These are phyloP conservation scores for Allenopithecus nigroviridis DNA, from an alignment of 2,797 vertebrate genomes.

Conservation along the genomic window DNA sequence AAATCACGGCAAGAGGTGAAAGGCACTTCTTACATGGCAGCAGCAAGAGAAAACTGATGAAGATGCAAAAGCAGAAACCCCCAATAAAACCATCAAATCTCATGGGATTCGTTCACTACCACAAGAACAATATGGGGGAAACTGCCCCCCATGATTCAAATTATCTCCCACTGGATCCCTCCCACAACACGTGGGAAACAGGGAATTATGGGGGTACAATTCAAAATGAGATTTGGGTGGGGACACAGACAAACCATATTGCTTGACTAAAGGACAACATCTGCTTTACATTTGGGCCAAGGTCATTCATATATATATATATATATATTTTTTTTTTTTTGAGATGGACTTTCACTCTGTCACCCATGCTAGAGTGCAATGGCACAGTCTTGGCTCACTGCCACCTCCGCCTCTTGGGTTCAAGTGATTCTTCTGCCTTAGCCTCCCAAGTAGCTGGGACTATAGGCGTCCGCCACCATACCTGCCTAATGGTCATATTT, in stretches of 20 bases:
- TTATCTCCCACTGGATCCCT: not conserved
- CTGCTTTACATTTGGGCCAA: not conserved
- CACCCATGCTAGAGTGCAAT: not conserved
- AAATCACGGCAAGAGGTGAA: not conserved
- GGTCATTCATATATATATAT: no score
- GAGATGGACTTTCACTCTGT: not conserved
- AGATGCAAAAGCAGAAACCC: not conserved
- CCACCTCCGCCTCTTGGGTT: not conserved
- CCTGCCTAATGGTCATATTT: not conserved
- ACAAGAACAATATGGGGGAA: not conserved
- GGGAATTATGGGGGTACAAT: not conserved
- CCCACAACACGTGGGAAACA: not conserved
- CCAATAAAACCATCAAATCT: not conserved
- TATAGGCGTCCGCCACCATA: not conserved
- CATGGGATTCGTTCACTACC: not conserved
- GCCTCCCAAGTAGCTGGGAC: not conserved
- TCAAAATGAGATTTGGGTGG: not conserved
- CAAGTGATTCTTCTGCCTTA: not conserved
- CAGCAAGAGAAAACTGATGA: not conserved
- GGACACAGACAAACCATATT: not conserved
- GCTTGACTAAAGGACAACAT: not conserved
- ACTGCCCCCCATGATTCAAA: not conserved
- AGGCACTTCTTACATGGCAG: not conserved
- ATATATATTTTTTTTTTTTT: not conserved
- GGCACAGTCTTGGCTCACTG: not conserved